These are phyloP conservation scores for Salvator merianae DNA, from an alignment of 2,113 vertebrate species.

Conservation along the genomic window DNA sequence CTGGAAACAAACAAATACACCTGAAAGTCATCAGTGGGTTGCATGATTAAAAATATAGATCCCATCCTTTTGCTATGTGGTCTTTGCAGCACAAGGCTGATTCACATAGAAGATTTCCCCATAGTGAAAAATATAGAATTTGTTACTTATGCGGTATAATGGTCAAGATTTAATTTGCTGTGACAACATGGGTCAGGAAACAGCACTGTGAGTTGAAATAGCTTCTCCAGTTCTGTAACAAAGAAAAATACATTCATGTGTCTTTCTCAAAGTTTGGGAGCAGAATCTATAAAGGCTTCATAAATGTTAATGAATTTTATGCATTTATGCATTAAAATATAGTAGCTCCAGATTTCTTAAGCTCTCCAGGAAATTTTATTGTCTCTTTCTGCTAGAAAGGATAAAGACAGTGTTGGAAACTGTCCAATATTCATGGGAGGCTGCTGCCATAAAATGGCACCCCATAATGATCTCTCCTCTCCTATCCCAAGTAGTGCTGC, in stretches of 20 bases:
- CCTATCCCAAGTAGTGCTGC: too few species aligned
- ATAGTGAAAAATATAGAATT: background rate
- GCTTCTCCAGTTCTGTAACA: too few species aligned
- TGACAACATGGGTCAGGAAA: background rate
- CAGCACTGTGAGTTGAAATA: background rate
- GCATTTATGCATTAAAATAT: too few species aligned
- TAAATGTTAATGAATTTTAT: background rate
- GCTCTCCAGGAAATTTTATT: background rate
- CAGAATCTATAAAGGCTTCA: background rate
- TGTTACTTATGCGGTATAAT: background rate
- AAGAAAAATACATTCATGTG: background rate
- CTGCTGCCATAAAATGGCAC: too few species aligned
- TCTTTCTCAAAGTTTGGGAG: background rate
- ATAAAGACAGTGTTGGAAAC: too few species aligned
- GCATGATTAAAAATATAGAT: background rate
- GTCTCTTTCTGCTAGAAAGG: too few species aligned
- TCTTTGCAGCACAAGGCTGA: background rate
- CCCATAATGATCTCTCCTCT: too few species aligned
- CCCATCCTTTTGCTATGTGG: background rate
- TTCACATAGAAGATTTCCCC: background rate
- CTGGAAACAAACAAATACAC: background rate
- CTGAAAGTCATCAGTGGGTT: background rate
- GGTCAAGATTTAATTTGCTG: background rate
- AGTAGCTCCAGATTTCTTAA: background rate
- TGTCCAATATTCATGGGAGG: too few species aligned